Conservation (phyloP, 1,140 invertebrate species). For the Leguminivora glycinivorella region DNA sequence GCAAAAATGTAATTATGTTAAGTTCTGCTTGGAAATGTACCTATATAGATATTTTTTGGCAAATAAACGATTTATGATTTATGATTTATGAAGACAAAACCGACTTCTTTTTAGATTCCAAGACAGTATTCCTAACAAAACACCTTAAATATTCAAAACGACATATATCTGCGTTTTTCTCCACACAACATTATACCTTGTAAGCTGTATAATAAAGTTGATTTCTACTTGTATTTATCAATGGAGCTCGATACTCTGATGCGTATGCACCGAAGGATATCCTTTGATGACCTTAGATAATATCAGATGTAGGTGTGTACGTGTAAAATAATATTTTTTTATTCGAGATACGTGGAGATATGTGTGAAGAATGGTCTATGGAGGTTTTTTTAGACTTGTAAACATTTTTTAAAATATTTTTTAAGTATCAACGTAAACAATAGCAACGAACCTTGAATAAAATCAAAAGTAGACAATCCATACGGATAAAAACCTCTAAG, state of each 20-base stretch:
- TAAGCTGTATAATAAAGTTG: not conserved
- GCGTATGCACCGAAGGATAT: not conserved
- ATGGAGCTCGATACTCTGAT: not conserved
- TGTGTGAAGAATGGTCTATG: no score
- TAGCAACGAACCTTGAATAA: no score
- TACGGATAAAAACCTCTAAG: no score
- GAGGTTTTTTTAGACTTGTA: no score
- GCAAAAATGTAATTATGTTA: no score
- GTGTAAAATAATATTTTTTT: not conserved
- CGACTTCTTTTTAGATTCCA: not conserved
- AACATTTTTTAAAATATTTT: no score
- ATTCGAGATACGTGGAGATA: not conserved
- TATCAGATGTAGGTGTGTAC: not conserved
- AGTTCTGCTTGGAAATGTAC: no score
- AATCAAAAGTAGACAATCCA: no score
- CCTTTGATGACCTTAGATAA: not conserved
- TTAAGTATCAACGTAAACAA: no score
- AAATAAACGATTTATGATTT: no score
- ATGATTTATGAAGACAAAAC: no score
- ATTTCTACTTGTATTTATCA: not conserved
- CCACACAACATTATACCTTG: not conserved
- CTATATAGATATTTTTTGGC: no score
- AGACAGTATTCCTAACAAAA: slow-evolving; percentile 3
- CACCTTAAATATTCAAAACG: not conserved
- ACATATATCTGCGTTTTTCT: not conserved